phyloP scores from a whole-genome alignment of 2,888 invertebrate genomes.

The Plusia festucae region DNA sequence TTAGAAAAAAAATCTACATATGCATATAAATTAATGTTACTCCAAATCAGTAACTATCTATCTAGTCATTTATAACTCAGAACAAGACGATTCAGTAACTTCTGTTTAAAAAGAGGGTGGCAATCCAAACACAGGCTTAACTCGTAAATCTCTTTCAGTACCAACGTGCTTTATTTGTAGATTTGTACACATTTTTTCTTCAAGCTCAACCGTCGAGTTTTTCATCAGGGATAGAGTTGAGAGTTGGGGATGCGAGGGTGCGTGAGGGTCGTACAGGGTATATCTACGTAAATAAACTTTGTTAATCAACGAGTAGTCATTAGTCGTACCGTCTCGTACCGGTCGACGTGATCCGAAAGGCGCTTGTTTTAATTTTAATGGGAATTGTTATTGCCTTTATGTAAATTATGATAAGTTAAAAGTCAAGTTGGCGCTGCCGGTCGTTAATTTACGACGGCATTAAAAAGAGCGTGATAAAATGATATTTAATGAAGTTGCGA shows the following conservation, averaged over 20 bases:
- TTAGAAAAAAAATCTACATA: not conserved
- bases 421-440: not conserved
- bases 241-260: conserved; percentile 23
- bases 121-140: conserved; percentile 15
- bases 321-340: conserved; percentile 38
- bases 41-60: not conserved
- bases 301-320: conserved; percentile 50
- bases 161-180: conserved; percentile 21
- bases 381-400: conserved; percentile 8
- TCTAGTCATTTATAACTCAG: not conserved
- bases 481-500: not conserved
- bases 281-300: conserved; percentile 48
- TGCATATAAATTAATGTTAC: not conserved
- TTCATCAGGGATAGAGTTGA: conserved; percentile 33
- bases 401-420: not conserved
- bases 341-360: conserved; percentile 34
- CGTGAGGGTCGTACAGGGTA: conserved; percentile 40
- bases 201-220: conserved; percentile 26
- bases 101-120: not conserved
- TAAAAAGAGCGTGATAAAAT: conserved; percentile 1
- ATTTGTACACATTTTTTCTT: conserved; percentile 28
- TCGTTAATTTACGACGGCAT: not conserved
- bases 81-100: not conserved
- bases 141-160: conserved; percentile 25
- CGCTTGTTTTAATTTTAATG: conserved; percentile 42